Evolutionary conservation across 2,888 invertebrate genomes (phyloP).

Genomic region (Tryphoninae sp.): DNA sequence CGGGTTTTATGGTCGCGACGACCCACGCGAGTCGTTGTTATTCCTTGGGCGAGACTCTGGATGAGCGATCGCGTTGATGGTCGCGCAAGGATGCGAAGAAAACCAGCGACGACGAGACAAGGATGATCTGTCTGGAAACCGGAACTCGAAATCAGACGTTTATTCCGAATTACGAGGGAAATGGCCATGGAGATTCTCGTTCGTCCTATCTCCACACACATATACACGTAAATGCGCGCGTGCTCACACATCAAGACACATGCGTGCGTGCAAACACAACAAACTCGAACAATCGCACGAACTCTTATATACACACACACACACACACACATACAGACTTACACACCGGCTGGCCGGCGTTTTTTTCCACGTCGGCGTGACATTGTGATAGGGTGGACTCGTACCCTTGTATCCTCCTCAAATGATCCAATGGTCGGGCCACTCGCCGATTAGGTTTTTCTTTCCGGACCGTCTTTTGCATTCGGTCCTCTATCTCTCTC

Average conservation of each 20-base stretch:
- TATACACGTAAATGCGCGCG: neutral
- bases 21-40: constrained; percentile 51
- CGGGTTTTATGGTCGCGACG: constrained; percentile 67
- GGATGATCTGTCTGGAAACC: constrained; percentile 3
- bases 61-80: constrained; percentile 53
- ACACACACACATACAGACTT: neutral
- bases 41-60: constrained; percentile 34
- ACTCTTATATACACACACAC: neutral
- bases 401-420: constrained; percentile 65
- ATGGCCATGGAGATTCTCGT: constrained; percentile 1
- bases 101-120: neutral
- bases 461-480: constrained; percentile 24
- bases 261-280: neutral
- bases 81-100: constrained; percentile 18
- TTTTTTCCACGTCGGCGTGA: constrained; percentile 72
- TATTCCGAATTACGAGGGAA: constrained; percentile 3
- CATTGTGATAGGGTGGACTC: constrained; percentile 80
- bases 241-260: constrained; percentile 3
- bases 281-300: neutral
- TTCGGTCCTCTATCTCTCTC: constrained; percentile 24
- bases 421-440: constrained; percentile 68
- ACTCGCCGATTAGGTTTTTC: constrained; percentile 73
- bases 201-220: neutral
- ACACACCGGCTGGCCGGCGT: constrained; percentile 61
- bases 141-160: constrained; percentile 3